A percentile compares a stretch with the other conserved stretches of the same genome.
These are phyloP conservation scores for western clawed frog (Xenopus tropicalis) DNA, from an alignment of 2,113 vertebrate genomes.

Conservation along the genomic window UCB_Xtro_10.0 CM004445.2:78476001-78476500, in stretches of 20 bases:
- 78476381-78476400: too few relatives aligned
- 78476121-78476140: slow-evolving; percentile 74
- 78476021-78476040: slow-evolving; percentile 88
- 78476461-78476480: too few relatives aligned
- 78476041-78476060: slow-evolving; percentile 96
- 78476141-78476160: slow-evolving; percentile 51
- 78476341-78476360: slow-evolving; percentile 24
- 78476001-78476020: slow-evolving; percentile 92
- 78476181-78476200: slow-evolving; percentile 49
- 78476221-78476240: slow-evolving; percentile 54
- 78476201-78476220: slow-evolving; percentile 47
- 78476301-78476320: slow-evolving; percentile 43
- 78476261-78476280: slow-evolving; percentile 48
- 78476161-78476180: slow-evolving; percentile 49
- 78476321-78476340: slow-evolving; percentile 19
- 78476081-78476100: slow-evolving; percentile 95
- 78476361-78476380: not conserved
- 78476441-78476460: too few relatives aligned
- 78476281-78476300: slow-evolving; percentile 43
- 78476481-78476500: too few relatives aligned
- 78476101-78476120: slow-evolving; percentile 99
- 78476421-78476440: too few relatives aligned
- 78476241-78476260: slow-evolving; percentile 51
- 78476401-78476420: too few relatives aligned
- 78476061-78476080: slow-evolving; percentile 94